Base-by-base conservation (phyloP, 2,888 invertebrate species). In the Drosophila hamatofila region DNA sequence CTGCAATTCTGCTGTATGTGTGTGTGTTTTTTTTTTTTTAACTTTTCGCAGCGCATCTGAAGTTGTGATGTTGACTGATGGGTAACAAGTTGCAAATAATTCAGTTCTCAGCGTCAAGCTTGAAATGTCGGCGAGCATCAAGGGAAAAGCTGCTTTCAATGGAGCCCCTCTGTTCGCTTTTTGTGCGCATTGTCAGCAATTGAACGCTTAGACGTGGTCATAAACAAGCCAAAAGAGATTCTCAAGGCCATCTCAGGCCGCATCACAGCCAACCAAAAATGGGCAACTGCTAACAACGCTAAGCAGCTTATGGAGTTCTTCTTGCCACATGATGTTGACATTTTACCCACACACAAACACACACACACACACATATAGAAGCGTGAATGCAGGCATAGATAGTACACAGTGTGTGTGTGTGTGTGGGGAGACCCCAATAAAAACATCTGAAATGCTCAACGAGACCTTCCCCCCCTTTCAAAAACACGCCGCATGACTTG, bases 261-360 rank as follows among this genome's bases (percentile, higher is more conserved):
- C 42, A 49, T 68, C 68, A 8, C 48, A 54, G 30, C 35, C 46
- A 65, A n/a, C 66, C 51, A 54, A 56, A 76, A 77, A 62, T 55
- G 33, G 67, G 42, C 52, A 73, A 49, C 21, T 25, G 76, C n/a
- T 23, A 51, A 60, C 51, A 77, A 21, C 52, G 42, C 35, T 79
- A 76, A 76, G 75, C 76, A 52, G 80, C 76, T 77, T 77, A 77
- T 44, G 42, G 48, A 41, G 75, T 44, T 66, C 60, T 64, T 39
- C 33, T 72, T 44, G 59, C 72, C 65, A 66, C 63, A 69, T 62
- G 63, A 62, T 63, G 81, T 83, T 86, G 83, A 86, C 83, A 77
- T 81, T 80, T 74, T 65, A 66, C 61, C 49, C 49, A 60, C 39
- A 41, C 18, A 51, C 30, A 68, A n/a, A 55, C 23, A 68, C 49